Base-by-base conservation (phyloP, 1,140 invertebrate genomes). In the Bradysia coprophila region DNA sequence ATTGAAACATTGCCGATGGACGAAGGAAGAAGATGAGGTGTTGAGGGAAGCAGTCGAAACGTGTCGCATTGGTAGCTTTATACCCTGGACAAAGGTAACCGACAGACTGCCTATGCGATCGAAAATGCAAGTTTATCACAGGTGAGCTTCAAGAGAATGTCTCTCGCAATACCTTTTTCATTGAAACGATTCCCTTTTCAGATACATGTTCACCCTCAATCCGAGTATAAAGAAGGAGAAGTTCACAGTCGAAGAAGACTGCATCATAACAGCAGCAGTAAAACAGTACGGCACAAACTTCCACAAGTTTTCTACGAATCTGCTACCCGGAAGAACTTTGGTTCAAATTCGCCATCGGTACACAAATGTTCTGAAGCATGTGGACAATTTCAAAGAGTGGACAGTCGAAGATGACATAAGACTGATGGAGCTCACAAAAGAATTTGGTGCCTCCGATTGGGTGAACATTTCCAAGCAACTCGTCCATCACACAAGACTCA, bases 1-100 rank as follows among this genome's bases (percentile, higher is more conserved):
- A 45, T 51, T 54, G 44, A 53, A 47, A 44, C 49, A 55, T 9
- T 45, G 51, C 24, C 59, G 57, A 41, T 81, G 78, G 74, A 61
- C 62, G n/a, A 50, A 57, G 22, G 56, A 67, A 45, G 78, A 81
- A 51, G 71, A 78, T 47, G 53, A 65, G 32, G 64, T 61, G 40
- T 53, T 82, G 1, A 47, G 58, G 13, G 54, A 62, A 39, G 41
- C 74, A 16, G 63, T 80, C 1, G 55, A 72, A 13, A 61, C 58
- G 42, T 67, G 69, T 38, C 66, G 57, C 39, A 58, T 69, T 10
- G 77, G 75, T 16, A 61, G 72, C 40, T 70, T 68, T 19, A 73
- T 78, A 41, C 71, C 75, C 5, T 82, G 78, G 78, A 59, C 64
- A 2, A 68, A 67, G 42, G 64, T 80, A 2, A 61, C 69, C 8